Evolutionary conservation across 2,888 invertebrate species (phyloP).

Genomic region (Endotricha flammealis): DNA sequence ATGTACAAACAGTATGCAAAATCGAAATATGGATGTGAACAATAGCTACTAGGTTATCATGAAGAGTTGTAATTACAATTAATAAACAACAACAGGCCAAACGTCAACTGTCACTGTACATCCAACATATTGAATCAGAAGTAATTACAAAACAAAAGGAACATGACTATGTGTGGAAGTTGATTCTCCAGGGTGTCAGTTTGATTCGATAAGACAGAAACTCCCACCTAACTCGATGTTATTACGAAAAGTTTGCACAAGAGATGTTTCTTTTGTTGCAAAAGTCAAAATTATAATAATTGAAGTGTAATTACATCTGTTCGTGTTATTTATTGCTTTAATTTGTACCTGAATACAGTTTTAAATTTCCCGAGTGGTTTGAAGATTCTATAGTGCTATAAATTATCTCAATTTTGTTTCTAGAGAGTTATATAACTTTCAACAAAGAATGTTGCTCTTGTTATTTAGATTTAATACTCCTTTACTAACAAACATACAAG

Average conservation of each 20-base stretch:
- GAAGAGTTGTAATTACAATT: too few species aligned
- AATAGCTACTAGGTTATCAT: too few species aligned
- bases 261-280: constrained; percentile 4
- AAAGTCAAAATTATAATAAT: background rate
- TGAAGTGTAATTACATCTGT: background rate
- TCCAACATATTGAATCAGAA: constrained; percentile 23
- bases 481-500: too few species aligned
- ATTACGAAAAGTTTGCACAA: constrained; percentile 17
- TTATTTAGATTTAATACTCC: too few species aligned
- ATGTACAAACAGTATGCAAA: too few species aligned
- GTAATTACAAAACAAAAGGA: constrained; percentile 30
- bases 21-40: too few species aligned
- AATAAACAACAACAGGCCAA: background rate
- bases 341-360: constrained; percentile 1
- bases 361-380: constrained; percentile 1
- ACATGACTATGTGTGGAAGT: constrained; percentile 29
- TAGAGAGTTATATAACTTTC: background rate
- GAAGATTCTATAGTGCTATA: background rate
- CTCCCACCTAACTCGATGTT: constrained; percentile 24
- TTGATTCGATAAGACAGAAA: constrained; percentile 29
- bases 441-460: too few species aligned
- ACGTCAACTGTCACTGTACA: background rate
- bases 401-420: background rate
- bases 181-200: constrained; percentile 23
- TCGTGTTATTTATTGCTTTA: constrained; percentile 1